A percentile compares a stretch with the other conserved stretches of the same genome.
phyloP scores from a whole-genome alignment of 2,888 invertebrate species.

The Cantharis rufa region DNA sequence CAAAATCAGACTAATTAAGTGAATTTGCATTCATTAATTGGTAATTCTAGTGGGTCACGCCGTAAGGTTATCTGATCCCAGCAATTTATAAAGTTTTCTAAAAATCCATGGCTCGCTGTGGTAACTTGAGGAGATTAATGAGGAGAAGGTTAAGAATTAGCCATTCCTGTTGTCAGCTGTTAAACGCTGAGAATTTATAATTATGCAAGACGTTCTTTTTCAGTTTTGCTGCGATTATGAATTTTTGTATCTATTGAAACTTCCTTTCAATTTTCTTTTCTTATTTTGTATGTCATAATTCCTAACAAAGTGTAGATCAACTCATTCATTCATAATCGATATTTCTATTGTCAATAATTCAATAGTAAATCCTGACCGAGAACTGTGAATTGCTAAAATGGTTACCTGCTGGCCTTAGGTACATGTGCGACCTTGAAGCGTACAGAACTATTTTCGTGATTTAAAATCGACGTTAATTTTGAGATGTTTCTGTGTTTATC shows the following conservation, averaged over 20 bases:
- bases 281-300: background rate
- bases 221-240: background rate
- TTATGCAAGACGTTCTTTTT: background rate
- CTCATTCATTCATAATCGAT: background rate
- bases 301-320: too few relatives aligned
- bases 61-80: background rate
- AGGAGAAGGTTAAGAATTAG: background rate
- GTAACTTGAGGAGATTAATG: background rate
- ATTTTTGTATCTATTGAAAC: background rate
- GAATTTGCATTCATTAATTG: background rate
- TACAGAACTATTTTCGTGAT: background rate
- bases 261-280: background rate
- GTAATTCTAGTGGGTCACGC: background rate
- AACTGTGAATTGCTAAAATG: too few relatives aligned
- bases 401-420: too few relatives aligned
- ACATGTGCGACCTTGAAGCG: too few relatives aligned
- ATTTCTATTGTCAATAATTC: background rate
- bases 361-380: background rate
- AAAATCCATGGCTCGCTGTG: background rate
- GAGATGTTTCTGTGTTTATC: too few relatives aligned
- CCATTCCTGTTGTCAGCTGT: background rate
- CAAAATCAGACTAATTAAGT: background rate
- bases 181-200: background rate
- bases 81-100: background rate
- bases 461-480: background rate